Evolutionary conservation across 2,888 invertebrate genomes (phyloP), one percentile per base, ranked within the genome.

Genomic region (Pachydiplax longipennis): DNA sequence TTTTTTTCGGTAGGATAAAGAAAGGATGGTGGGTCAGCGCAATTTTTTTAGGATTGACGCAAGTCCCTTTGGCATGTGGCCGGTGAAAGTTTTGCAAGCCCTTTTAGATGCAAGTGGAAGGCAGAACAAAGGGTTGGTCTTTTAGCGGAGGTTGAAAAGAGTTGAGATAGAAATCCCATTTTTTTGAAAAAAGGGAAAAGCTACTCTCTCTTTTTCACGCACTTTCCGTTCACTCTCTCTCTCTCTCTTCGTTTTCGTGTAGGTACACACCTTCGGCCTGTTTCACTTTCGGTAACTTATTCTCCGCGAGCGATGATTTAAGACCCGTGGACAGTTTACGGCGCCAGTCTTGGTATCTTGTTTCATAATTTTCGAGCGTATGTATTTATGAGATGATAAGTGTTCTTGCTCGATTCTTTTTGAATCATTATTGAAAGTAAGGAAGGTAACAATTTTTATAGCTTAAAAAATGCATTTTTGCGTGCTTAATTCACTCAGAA

Each of bases 51-150:
- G 58, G 13, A 87, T 61, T 87, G 87, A 87, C 87, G 87, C 58
- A 87, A 87, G 58, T 37, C 61, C 87, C 58, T 61, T 61, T 40
- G 61, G 87, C 87, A 83, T 83, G 53, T 58, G 58, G 35, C 83
- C 58, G 58, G 83, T 58, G 87, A 87, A 87, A 87, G 87, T 87
- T 87, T 87, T 31, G 87, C 87, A 65, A 87, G 87, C 37, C 53
- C 58, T 58, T 37, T 22, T 87, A 22, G 35, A 87, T 61, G 87
- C 87, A 61, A 87, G 61, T 37, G 37, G 87, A 37, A 61, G 87
- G 10, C 61, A 58, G 35, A 61, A 83, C 58, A 37, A 87, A 87
- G 61, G 87, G 87, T 87, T 61, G 37, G 58, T 37, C 61, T 2
- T 87, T 35, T 87, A 61, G 87, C 25, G 15, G 83, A 58, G 83